Conservation (phyloP, 2,888 invertebrate genomes). For the Rhodophaea formosa region DNA sequence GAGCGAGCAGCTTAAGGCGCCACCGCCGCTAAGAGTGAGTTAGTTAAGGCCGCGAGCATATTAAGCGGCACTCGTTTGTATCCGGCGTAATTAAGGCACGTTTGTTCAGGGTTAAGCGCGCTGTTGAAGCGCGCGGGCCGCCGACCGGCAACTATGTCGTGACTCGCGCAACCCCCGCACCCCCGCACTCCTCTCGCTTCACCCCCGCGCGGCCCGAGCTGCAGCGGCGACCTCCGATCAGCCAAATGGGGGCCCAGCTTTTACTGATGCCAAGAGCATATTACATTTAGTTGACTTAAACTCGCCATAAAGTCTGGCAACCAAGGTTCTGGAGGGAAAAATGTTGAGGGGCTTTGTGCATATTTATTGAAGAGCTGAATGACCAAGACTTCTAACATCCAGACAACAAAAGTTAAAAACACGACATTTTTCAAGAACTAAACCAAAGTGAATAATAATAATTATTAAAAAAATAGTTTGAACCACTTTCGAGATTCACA, state of each 20-base stretch:
- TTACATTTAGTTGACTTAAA: neutral
- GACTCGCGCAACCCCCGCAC: slow-evolving; percentile 17
- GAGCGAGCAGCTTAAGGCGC: neutral
- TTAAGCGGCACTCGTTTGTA: slow-evolving; percentile 24
- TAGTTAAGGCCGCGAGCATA: neutral
- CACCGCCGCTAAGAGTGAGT: neutral
- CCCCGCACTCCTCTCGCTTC: neutral
- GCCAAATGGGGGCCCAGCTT: neutral
- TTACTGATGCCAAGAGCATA: neutral
- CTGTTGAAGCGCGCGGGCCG: slow-evolving; percentile 38
- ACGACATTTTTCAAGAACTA: too few relatives aligned
- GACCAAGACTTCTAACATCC: too few relatives aligned
- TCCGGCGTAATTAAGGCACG: slow-evolving; percentile 29
- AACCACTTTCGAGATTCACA: too few relatives aligned
- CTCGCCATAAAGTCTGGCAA: too few relatives aligned
- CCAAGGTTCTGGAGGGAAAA: too few relatives aligned
- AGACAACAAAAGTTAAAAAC: too few relatives aligned
- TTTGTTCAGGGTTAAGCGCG: slow-evolving; percentile 35
- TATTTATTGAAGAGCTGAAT: too few relatives aligned
- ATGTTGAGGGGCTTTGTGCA: too few relatives aligned
- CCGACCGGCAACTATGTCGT: slow-evolving; percentile 41
- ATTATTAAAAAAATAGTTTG: too few relatives aligned
- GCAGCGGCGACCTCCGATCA: neutral
- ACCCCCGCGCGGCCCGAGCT: neutral
- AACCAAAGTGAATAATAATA: too few relatives aligned